phyloP scores from a whole-genome alignment of 2,797 vertebrate species.

The Manis javanica region DNA sequence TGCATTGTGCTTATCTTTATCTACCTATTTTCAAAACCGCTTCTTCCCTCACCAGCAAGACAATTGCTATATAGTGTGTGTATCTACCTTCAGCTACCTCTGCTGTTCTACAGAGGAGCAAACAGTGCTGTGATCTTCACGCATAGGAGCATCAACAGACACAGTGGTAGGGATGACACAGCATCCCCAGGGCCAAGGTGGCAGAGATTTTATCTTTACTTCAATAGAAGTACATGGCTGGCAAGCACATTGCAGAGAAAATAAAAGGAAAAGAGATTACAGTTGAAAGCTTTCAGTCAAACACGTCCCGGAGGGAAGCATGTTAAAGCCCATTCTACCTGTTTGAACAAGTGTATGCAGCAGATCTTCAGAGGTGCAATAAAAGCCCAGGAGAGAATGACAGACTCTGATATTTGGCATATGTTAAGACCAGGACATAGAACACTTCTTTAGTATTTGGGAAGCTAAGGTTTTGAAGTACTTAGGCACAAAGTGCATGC shows the following conservation, averaged over 20 bases:
- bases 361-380: neutral
- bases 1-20: slow-evolving; percentile 41
- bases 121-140: slow-evolving; percentile 19
- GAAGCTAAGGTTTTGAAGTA: slow-evolving; percentile 53
- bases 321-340: neutral
- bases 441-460: neutral
- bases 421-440: neutral
- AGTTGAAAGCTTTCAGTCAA: slow-evolving; percentile 42
- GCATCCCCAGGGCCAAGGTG: neutral
- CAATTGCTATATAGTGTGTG: neutral
- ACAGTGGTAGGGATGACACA: neutral
- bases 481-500: slow-evolving; percentile 64
- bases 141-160: neutral
- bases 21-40: slow-evolving; percentile 8
- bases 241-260: slow-evolving; percentile 25
- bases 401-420: neutral
- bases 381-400: neutral
- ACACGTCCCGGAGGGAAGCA: neutral
- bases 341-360: neutral
- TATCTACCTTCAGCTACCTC: neutral
- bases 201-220: slow-evolving; percentile 39
- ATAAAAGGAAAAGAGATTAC: slow-evolving; percentile 54
- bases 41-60: neutral
- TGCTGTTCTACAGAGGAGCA: neutral
- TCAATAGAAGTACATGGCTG: neutral